Base-by-base conservation (phyloP, 2,888 invertebrate species). In the Clivina fossor region DNA sequence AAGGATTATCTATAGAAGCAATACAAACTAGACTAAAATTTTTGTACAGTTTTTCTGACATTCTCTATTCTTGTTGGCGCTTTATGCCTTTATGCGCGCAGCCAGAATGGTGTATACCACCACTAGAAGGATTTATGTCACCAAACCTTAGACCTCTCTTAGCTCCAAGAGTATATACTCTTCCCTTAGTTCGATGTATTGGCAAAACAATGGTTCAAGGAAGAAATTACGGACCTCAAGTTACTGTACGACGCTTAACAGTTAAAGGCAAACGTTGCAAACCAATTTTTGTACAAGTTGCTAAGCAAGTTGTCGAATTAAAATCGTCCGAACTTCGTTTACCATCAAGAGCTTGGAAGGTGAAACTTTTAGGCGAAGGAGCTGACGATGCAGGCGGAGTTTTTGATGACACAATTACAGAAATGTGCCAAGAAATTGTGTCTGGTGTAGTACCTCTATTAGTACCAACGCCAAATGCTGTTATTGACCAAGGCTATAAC, bases 351-450 rank as follows among this genome's bases (percentile, higher is more conserved):
- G 83, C 84, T 2, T 84, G 84, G 84, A 84, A 84, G 71, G 79
- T 79, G 46, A 83, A 83, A 67, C 70, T 84, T 22, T 76, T 84
- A 4, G 83, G 83, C 0, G 84, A 84, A 70, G 84, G 83, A 1
- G 84, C 84, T 0, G 84, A 84, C 67, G 84, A 84, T 70, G 84
- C 84, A 2, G 84, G 84, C 0, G 84, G 84, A 2, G 84, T 84
- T 16, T 84, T 84, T 70, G 84, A 84, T 68, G 84, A 84, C 64
- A 84, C 83, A 2, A 82, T 84, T 35, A 83, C 83, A 1, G 83
- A 84, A 69, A 83, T 84, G 81, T 83, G 83, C 64, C 76, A 78
- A 68, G 84, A 84, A 68, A 75, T 84, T 22, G 78, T 80, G 28
- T 76, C 76, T 22, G 80, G 80, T 1, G 69, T 74, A 1, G 79